Evolutionary conservation across 2,113 vertebrate genomes (phyloP).

Genomic region (Platichthys flesus): DNA sequence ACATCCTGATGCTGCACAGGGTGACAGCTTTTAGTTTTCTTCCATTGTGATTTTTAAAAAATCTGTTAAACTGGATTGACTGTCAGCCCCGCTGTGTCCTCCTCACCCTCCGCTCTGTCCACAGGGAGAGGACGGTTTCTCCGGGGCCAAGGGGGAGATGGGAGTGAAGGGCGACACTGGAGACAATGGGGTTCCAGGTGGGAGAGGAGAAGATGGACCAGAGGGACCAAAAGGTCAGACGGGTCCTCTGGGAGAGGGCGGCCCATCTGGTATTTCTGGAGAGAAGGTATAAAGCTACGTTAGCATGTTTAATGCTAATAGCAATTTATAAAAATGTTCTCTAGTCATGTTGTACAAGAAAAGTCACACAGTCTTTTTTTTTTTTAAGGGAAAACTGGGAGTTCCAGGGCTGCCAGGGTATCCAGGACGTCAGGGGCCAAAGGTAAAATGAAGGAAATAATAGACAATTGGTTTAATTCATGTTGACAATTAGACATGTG

Average conservation of each 20-base stretch:
- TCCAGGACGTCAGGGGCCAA: slow-evolving; percentile 91
- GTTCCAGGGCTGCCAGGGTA: slow-evolving; percentile 95
- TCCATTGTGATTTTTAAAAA: slow-evolving; percentile 1
- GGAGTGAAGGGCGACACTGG: slow-evolving; percentile 94
- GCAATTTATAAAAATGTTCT: background rate
- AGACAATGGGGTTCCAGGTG: slow-evolving; percentile 87
- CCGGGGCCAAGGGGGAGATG: slow-evolving; percentile 96
- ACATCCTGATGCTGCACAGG: background rate
- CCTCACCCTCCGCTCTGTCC: background rate
- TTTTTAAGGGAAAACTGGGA: slow-evolving; percentile 91
- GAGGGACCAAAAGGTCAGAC: slow-evolving; percentile 94
- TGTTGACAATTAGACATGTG: background rate
- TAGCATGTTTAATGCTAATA: background rate
- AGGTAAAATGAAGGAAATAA: slow-evolving; percentile 80
- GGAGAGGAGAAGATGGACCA: slow-evolving; percentile 92
- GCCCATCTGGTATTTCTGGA: slow-evolving; percentile 86
- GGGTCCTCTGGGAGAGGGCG: slow-evolving; percentile 89
- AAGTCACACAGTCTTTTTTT: background rate
- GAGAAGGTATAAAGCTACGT: slow-evolving; percentile 87
- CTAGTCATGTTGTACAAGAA: background rate
- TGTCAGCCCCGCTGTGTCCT: background rate
- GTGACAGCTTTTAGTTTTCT: background rate
- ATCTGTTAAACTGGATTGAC: slow-evolving; percentile 1
- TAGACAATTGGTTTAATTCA: background rate
- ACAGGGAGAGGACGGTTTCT: slow-evolving; percentile 98